These are phyloP conservation scores for Drosophila trapezifrons DNA, from an alignment of 1,140 invertebrate genomes.

Conservation along the genomic window DNA sequence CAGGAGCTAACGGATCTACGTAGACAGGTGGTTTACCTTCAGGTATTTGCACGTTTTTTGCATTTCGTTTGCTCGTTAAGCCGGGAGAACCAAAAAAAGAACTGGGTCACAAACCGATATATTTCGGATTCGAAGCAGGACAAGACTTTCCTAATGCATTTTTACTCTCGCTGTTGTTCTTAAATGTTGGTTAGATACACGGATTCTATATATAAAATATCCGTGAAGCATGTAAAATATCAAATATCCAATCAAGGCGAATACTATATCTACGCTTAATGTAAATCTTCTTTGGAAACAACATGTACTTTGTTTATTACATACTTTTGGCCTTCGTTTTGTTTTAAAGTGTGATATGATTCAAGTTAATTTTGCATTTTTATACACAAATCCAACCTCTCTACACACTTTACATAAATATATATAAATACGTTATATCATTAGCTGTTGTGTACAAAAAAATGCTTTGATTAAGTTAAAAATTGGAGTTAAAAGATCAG, in stretches of 20 bases:
- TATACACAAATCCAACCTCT: constrained; percentile 2
- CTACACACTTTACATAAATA: constrained; percentile 2
- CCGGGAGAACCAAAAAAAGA: constrained; percentile 31
- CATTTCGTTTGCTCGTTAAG: constrained; percentile 75
- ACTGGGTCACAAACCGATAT: constrained; percentile 43
- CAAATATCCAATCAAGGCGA: constrained; percentile 17
- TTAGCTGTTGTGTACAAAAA: constrained; percentile 47
- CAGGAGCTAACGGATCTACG: constrained; percentile 90
- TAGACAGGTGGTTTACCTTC: constrained; percentile 90
- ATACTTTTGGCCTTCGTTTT: constrained; percentile 28
- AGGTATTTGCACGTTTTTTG: constrained; percentile 86
- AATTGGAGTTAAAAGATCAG: not conserved
- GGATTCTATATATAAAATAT: constrained; percentile 10
- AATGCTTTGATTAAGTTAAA: constrained; percentile 25
- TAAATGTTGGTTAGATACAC: constrained; percentile 40
- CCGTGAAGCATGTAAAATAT: constrained; percentile 51
- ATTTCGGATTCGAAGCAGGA: constrained; percentile 44
- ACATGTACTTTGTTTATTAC: constrained; percentile 19
- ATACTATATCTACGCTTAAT: constrained; percentile 40
- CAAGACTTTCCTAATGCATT: constrained; percentile 36
- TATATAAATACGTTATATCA: constrained; percentile 7
- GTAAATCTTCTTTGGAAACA: constrained; percentile 18
- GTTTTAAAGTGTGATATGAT: constrained; percentile 21
- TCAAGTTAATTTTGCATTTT: constrained; percentile 46
- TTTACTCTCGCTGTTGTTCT: constrained; percentile 57